These are phyloP conservation scores for Danio kyathit DNA, from an alignment of 2,797 vertebrate genomes.

Conservation along the genomic window DNA sequence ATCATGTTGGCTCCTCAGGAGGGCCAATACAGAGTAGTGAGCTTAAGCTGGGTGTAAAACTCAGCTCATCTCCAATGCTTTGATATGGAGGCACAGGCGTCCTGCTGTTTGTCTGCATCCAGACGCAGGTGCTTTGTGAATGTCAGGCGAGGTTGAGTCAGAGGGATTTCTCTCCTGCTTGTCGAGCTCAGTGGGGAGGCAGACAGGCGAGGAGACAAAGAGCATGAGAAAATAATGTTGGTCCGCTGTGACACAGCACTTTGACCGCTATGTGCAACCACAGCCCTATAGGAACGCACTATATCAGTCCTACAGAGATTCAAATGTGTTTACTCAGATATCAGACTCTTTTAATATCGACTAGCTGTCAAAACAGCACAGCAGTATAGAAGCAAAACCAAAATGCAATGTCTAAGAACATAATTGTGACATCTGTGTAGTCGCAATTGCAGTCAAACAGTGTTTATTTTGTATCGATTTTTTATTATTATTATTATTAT, in stretches of 20 bases:
- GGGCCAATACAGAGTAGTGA: constrained; percentile 1
- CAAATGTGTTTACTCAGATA: background rate
- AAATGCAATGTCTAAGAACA: constrained; percentile 10
- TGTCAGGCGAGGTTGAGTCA: constrained; percentile 47
- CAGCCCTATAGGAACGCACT: background rate
- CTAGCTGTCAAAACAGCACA: background rate
- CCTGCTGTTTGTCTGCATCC: constrained; percentile 40
- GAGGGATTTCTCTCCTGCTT: constrained; percentile 43
- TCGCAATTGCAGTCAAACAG: background rate
- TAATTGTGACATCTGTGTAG: background rate
- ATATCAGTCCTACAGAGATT: background rate
- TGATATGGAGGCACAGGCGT: constrained; percentile 38
- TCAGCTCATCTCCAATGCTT: constrained; percentile 33
- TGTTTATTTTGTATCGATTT: background rate
- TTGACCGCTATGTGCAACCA: background rate
- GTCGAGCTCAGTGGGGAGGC: constrained; percentile 37
- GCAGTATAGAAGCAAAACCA: background rate
- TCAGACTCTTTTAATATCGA: background rate
- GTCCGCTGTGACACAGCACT: constrained; percentile 26
- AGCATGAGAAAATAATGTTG: constrained; percentile 36
- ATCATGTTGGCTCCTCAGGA: constrained; percentile 35
- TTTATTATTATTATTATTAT: background rate
- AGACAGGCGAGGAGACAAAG: constrained; percentile 7
- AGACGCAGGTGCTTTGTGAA: constrained; percentile 41
- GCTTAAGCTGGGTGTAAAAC: constrained; percentile 23